phyloP scores from a whole-genome alignment of 2,113 vertebrate species.

The Mesitornis unicolor region DNA sequence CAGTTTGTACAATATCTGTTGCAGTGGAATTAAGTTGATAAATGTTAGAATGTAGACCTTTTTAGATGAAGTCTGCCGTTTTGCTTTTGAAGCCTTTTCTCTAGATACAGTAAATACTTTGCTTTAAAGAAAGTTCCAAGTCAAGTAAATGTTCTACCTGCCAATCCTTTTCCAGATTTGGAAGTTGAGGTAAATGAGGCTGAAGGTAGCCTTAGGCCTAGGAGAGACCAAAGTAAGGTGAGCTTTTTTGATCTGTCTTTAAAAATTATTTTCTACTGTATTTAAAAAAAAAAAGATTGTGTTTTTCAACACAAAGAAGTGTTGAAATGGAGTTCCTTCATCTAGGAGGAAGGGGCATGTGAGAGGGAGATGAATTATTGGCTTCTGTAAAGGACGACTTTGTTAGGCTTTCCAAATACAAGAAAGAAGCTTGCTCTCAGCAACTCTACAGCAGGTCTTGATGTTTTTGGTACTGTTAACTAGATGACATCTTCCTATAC shows the following conservation, averaged over 20 bases:
- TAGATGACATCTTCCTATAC: background rate
- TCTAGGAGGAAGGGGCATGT: background rate
- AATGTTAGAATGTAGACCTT: background rate
- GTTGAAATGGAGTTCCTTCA: background rate
- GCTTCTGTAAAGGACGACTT: background rate
- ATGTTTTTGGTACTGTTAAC: background rate
- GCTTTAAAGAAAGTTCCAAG: background rate
- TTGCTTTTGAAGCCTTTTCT: background rate
- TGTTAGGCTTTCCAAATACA: background rate
- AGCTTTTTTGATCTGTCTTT: background rate
- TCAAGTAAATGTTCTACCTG: background rate
- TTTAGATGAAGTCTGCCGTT: background rate
- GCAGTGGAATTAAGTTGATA: background rate
- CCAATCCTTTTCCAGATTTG: background rate
- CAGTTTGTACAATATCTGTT: background rate
- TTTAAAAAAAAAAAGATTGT: background rate
- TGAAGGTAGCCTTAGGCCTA: slow-evolving; percentile 9
- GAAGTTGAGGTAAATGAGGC: background rate
- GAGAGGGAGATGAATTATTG: background rate
- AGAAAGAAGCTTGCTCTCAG: background rate
- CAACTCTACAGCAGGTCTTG: background rate
- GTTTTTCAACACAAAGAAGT: background rate
- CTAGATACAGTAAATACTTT: background rate
- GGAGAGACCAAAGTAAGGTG: background rate
- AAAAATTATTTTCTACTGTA: background rate